Evolutionary conservation across 35 echinoderm and acorn worm species (phyloP).

Genomic region (Apostichopus japonicus): DNA sequence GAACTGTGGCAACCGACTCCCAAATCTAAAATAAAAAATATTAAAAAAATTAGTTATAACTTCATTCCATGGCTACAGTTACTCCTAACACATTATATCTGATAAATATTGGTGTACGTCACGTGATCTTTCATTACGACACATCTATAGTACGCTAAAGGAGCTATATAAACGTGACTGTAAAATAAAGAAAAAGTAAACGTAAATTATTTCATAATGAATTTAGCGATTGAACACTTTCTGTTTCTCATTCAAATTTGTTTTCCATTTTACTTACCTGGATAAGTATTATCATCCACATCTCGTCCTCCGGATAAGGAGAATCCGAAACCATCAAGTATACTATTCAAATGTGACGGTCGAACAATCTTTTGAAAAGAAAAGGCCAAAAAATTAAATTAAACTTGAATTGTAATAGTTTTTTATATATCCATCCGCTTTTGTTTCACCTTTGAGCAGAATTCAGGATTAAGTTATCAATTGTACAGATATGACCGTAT

Average conservation of each 20-base stretch:
- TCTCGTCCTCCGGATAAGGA: conserved; percentile 31
- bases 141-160: too few species aligned
- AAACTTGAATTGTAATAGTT: too few species aligned
- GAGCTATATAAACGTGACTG: too few species aligned
- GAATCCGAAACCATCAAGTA: conserved; percentile 4
- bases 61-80: neutral
- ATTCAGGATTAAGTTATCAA: neutral
- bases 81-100: too few species aligned
- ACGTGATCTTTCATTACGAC: too few species aligned
- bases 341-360: conserved; percentile 5
- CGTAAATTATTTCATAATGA: too few species aligned
- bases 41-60: neutral
- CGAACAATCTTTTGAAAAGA: conserved; percentile 16
- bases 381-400: neutral
- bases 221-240: too few species aligned
- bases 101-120: too few species aligned
- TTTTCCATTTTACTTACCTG: neutral
- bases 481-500: neutral
- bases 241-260: too few species aligned
- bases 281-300: conserved; percentile 11
- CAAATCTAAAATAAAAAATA: neutral
- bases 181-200: too few species aligned
- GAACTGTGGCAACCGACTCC: conserved; percentile 4
- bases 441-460: too few species aligned
- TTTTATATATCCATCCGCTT: too few species aligned